A percentile compares a stretch with the other conserved stretches of the same genome.
Conservation (phyloP, 2,888 invertebrate species). For the Stenchaetothrips biformis region DNA sequence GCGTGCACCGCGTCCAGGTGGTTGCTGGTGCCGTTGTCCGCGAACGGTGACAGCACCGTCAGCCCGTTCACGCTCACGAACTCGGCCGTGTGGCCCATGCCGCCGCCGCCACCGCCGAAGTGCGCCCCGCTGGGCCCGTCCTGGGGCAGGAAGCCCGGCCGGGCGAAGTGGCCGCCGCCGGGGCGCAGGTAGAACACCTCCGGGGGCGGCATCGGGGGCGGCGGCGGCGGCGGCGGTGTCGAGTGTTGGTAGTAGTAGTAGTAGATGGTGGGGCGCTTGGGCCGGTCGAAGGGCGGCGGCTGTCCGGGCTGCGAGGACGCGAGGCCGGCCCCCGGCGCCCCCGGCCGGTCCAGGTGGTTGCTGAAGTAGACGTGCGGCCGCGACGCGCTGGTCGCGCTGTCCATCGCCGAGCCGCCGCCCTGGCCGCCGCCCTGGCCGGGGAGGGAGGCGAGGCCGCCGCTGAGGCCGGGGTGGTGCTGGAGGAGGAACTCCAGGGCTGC, state of each 20-base stretch:
- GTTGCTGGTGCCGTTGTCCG: constrained; percentile 37
- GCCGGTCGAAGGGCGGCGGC: constrained; percentile 31
- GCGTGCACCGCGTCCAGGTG: constrained; percentile 35
- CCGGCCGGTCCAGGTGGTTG: constrained; percentile 31
- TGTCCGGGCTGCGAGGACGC: constrained; percentile 35
- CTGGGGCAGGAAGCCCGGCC: constrained; percentile 36
- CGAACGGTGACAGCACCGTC: constrained; percentile 14
- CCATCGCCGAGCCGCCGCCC: too few relatives aligned
- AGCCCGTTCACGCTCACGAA: constrained; percentile 17
- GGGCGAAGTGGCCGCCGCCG: constrained; percentile 38
- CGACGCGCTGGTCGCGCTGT: constrained; percentile 24
- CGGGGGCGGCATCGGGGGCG: constrained; percentile 36
- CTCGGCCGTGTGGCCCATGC: constrained; percentile 31
- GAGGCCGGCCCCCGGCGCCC: constrained; percentile 34
- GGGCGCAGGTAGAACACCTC: constrained; percentile 14
- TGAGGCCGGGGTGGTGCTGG: constrained; percentile 35
- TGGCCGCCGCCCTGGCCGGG: too few relatives aligned
- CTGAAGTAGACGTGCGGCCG: constrained; percentile 34
- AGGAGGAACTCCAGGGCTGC: constrained; percentile 38
- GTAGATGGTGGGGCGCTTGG: constrained; percentile 29
- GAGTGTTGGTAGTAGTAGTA: constrained; percentile 31
- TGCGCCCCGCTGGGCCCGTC: constrained; percentile 37
- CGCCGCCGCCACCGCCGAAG: constrained; percentile 34
- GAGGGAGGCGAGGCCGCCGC: constrained; percentile 28
- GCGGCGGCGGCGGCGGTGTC: constrained; percentile 40